Base-by-base conservation (phyloP, 2,113 vertebrate species). In the Apteryx mantelli region DNA sequence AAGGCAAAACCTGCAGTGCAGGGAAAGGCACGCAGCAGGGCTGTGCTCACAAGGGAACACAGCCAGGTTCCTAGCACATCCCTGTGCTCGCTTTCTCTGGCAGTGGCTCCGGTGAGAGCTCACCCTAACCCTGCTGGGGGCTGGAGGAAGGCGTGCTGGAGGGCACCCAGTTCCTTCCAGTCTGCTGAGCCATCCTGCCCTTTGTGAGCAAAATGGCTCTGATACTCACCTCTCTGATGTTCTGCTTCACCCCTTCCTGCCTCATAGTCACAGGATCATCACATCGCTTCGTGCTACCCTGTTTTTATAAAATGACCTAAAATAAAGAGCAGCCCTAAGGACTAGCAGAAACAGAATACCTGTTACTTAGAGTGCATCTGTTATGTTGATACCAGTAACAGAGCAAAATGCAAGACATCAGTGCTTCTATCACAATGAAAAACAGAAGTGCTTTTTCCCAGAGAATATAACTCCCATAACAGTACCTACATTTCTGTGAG, bases 1-100 rank as follows among this genome's bases (percentile, higher is more conserved):
- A 79, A 85, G 48, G 66, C 66, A 76, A 19, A 89, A 48, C 28
- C 14, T 65, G 32, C 87, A 60, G 22, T 5, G 15, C 81, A 68
- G 81, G 36, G 28, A 65, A 74, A 48, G 16, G 53, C 3, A 4
- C 25, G 34, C 60, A 70, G 26, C 2, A 2, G 46, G 64, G 7
- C 63, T 1, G 4, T 4, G 10, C 8, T 20, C 22, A 18, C 40
- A 38, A 42, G 9, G 40, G 13, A 24, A 28, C 52, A 26, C 5
- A 2, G 34, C 68, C 10, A 0, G 26, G 36, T 34, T 6, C 2
- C n/a, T 3, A 0, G 36, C 50, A 26, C 2, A 1, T 75, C 58
- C 36, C 46, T 66, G 18, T 4, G 12, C 36, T 68, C 56, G 8
- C 5, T 44, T 58, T 78, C 0, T 56, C 53, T 20, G 24, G 26